A percentile compares a stretch with the other conserved stretches of the same genome.
These are phyloP conservation scores for Phoebastria nigripes DNA, from an alignment of 2,797 vertebrate genomes.

Conservation along the genomic window DNA sequence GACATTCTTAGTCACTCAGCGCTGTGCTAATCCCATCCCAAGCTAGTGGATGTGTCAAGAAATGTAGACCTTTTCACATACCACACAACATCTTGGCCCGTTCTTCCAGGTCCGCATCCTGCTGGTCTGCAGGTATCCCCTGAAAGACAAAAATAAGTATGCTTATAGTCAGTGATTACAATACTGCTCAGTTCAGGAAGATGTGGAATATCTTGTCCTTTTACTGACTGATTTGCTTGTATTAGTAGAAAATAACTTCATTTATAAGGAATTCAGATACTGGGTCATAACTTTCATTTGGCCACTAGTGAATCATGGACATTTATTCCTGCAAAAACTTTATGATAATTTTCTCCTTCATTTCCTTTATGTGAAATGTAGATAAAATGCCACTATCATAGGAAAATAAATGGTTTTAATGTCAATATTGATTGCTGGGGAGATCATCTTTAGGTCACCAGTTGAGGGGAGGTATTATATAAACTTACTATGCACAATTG, in stretches of 20 bases:
- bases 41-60: background rate
- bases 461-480: background rate
- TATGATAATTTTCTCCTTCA: background rate
- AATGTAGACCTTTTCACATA: background rate
- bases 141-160: background rate
- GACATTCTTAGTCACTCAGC: background rate
- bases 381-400: background rate
- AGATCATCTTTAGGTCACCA: background rate
- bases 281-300: background rate
- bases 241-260: background rate
- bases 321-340: background rate
- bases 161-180: background rate
- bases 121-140: background rate
- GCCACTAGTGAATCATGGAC: background rate
- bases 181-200: background rate
- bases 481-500: background rate
- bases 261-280: background rate
- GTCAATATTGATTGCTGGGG: background rate
- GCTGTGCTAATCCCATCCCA: background rate
- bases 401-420: background rate
- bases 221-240: background rate
- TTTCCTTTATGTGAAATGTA: background rate
- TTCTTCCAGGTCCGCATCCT: background rate
- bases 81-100: background rate
- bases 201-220: background rate